Conservation (phyloP, 2,888 invertebrate genomes). For the Sepioteuthis lessoniana region DNA sequence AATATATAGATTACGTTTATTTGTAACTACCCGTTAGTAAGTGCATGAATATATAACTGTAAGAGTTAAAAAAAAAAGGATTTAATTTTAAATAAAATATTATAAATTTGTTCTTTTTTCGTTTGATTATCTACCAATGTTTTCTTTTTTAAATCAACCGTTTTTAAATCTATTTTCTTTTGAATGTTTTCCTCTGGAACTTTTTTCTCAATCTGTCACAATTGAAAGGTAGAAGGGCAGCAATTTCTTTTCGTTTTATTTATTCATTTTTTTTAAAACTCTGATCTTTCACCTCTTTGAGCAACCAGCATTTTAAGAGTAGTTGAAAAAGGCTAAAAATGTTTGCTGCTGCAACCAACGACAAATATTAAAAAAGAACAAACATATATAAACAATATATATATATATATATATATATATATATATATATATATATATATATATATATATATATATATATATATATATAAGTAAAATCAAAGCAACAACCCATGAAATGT, state of each 20-base stretch:
- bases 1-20: too few species aligned
- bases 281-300: background rate
- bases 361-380: background rate
- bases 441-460: background rate
- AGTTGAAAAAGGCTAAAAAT: background rate
- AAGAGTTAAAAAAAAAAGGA: background rate
- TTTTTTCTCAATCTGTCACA: background rate
- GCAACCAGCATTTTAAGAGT: background rate
- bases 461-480: background rate
- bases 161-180: background rate
- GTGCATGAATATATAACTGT: background rate
- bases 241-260: background rate
- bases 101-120: background rate
- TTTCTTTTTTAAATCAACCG: background rate
- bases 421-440: background rate
- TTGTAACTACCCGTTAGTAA: too few species aligned
- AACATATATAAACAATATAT: background rate
- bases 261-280: background rate
- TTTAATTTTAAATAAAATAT: background rate
- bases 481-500: background rate
- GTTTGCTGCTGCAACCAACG: background rate
- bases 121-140: background rate
- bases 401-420: background rate
- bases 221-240: background rate
- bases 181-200: background rate